Evolutionary conservation across 2,797 vertebrate genomes (phyloP).

Genomic region (Microtus obscurus): DNA sequence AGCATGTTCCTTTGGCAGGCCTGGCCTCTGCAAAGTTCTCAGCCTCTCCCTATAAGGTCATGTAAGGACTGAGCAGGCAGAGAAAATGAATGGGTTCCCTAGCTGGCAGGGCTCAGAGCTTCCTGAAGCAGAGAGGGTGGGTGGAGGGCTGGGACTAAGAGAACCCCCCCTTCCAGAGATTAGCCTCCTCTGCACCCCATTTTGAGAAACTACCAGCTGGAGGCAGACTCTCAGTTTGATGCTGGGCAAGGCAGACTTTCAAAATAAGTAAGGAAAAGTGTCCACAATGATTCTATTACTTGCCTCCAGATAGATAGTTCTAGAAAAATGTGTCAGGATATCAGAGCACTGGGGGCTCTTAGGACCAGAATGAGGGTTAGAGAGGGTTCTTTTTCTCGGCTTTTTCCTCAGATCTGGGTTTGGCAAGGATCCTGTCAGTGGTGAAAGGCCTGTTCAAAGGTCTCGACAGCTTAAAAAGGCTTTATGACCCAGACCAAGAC

Average conservation of each 20-base stretch:
- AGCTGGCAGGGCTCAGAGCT: neutral
- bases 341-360: neutral
- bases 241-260: neutral
- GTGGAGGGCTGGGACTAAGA: neutral
- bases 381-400: neutral
- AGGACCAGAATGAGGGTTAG: neutral
- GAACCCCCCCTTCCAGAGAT: neutral
- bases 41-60: slow-evolving; percentile 46
- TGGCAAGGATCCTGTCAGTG: neutral
- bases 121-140: neutral
- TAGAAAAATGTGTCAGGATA: slow-evolving; percentile 26
- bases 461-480: neutral
- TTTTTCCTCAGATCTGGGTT: neutral
- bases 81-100: neutral
- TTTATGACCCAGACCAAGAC: neutral
- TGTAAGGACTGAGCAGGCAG: slow-evolving; percentile 18
- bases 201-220: neutral
- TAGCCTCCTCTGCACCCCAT: neutral
- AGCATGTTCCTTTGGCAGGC: neutral
- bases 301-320: neutral
- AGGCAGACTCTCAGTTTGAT: neutral
- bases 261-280: neutral
- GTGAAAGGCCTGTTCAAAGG: neutral
- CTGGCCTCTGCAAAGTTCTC: neutral
- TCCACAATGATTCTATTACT: neutral